A percentile compares a stretch with the other conserved stretches of the same genome.
Evolutionary conservation across 2,113 vertebrate species (phyloP).

Genomic region (Otis tarda): DNA sequence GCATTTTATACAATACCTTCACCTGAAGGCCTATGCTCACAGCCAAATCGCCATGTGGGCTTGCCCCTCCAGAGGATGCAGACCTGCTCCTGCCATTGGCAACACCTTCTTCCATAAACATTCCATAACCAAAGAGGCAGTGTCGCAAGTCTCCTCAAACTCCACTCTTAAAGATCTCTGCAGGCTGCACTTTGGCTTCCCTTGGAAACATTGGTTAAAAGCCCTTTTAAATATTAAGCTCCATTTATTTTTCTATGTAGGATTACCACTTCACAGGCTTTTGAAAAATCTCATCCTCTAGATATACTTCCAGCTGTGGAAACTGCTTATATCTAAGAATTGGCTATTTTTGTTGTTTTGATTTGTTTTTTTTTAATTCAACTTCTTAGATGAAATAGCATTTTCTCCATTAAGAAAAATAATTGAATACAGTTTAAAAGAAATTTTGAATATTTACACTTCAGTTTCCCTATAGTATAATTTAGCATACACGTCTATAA

Average conservation of each 20-base stretch:
- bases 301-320: background rate
- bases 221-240: background rate
- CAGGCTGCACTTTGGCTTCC: background rate
- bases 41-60: accelerated
- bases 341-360: background rate
- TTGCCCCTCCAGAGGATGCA: background rate
- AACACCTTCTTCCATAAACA: background rate
- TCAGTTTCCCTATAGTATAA: background rate
- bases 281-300: background rate
- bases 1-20: background rate
- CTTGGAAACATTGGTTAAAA: background rate
- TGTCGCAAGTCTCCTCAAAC: background rate
- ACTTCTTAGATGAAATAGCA: background rate
- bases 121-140: accelerated
- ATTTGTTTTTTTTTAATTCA: background rate
- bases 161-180: background rate
- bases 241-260: background rate
- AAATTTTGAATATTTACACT: background rate
- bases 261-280: background rate
- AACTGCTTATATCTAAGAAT: background rate
- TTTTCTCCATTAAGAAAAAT: background rate
- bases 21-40: background rate
- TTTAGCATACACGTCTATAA: background rate
- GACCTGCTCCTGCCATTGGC: background rate
- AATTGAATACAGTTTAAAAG: background rate